Conservation (phyloP, 2,888 invertebrate species). For the Phaedon cochleariae region DNA sequence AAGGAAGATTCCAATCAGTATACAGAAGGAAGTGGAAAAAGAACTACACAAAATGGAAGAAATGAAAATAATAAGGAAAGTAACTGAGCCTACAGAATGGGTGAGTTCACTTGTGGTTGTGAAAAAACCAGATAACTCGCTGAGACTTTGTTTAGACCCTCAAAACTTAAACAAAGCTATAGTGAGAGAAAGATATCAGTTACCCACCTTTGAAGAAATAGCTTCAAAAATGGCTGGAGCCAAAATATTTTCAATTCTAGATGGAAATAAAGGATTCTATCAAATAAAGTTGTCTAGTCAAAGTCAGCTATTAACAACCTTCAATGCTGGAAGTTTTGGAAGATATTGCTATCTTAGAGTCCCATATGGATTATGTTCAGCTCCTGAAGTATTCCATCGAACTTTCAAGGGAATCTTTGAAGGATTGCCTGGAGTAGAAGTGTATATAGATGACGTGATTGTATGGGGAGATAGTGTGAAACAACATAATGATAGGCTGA, state of each 20-base stretch:
- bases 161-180: not conserved
- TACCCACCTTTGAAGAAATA: no score
- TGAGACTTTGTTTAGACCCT: not conserved
- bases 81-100: slow-evolving; percentile 1
- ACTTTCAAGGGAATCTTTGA: no score
- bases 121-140: not conserved
- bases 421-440: no score
- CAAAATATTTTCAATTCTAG: slow-evolving; percentile 12
- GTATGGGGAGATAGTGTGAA: not conserved
- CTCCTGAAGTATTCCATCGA: no score
- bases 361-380: not conserved
- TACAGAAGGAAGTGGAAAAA: not conserved
- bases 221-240: slow-evolving; percentile 17
- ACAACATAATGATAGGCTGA: slow-evolving; percentile 33
- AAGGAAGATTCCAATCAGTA: not conserved
- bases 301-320: slow-evolving; percentile 7
- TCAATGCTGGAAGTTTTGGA: slow-evolving; percentile 9
- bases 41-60: not conserved
- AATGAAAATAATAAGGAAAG: not conserved
- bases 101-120: not conserved
- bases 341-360: slow-evolving; percentile 3
- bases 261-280: slow-evolving; percentile 15
- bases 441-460: not conserved
- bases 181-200: no score
- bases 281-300: slow-evolving; percentile 13